Evolutionary conservation across 2,113 vertebrate species (phyloP), one percentile per base, ranked within the genome.

Genomic region (Saguinus imperator): DNA sequence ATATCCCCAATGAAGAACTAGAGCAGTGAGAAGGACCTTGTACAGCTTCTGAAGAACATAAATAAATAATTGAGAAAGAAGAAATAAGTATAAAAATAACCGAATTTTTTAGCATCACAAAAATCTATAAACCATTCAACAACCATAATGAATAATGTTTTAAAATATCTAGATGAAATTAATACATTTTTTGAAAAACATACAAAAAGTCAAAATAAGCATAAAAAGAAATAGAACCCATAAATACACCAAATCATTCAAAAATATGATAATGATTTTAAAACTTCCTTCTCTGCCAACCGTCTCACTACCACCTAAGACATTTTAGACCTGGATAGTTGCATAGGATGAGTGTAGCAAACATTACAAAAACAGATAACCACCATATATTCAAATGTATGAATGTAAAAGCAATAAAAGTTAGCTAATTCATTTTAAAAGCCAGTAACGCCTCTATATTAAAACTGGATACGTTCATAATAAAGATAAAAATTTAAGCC

Each of bases 151-250:
- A 87, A 79, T 40, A 52, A 35, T 17, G 80, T 73, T 79, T 48
- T 20, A 10, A 75, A 91, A 64, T 92, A 66, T 82, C 10, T 76
- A 64, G 32, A n/a, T 76, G 57, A 94, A 93, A 37, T 52, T 50
- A 73, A 2, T 75, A 94, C 72, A 48, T 52, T 27, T 89, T 23
- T 48, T 72, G 23, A 20, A 90, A 92, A 92, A 86, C 25, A 52
- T n/a, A 52, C 5, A 93, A 89, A 91, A 57, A 68, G 10, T 75
- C 29, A 91, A 93, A 93, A 92, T 16, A 89, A 52, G 52, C 43
- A 95, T 64, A 82, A 32, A 35, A 88, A 70, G 25, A 87, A 93
- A 86, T 50, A 92, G n/a, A 95, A 68, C 21, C 61, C n/a, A 66
- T 29, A 6, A 91, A 58, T 92, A 83, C 8, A 45, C 9, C 1